Evolutionary conservation across 2,888 invertebrate genomes (phyloP), one percentile per base, ranked within the genome.

Genomic region (Suillia variegata): DNA sequence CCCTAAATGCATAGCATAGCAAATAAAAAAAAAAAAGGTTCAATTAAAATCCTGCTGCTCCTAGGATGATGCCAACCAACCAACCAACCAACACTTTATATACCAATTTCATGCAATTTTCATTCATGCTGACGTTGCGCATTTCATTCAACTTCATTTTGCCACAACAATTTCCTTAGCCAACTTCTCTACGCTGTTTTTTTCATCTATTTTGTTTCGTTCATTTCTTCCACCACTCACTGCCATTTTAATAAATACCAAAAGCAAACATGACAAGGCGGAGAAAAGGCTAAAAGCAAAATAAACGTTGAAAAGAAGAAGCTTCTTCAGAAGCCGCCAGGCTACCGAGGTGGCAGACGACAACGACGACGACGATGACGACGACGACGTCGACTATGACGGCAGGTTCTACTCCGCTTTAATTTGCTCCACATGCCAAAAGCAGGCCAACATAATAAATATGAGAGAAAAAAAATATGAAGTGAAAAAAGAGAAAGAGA

Each of bases 81-180:
- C n/a, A n/a, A n/a, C n/a, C n/a, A n/a, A n/a, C n/a, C n/a, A n/a
- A n/a, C n/a, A n/a, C n/a, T n/a, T n/a, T n/a, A n/a, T 38, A n/a
- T 38, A n/a, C 38, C 56, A 53, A 53, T 58, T 51, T 45, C 42
- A 34, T 54, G 42, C 26, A 50, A 54, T 24, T 54, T 22, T 42
- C 54, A 54, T 22, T 42, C 52, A 31, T 33, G 31, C 2, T 31
- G 20, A 54, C 18, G 73, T 66, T 70, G 70, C 71, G 76, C 73
- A 75, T 75, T 75, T 75, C 71, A 73, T 71, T 70, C 68, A 69
- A 66, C 66, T 70, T 75, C 73, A 75, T 73, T 73, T 69, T 66
- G 70, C 75, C 18, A 45, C 45, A n/a, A n/a, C n/a, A 45, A 45
- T 45, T 45, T 45, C 20, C 45, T 45, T 45, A 17, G 20, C 20